Evolutionary conservation across 2,888 invertebrate genomes (phyloP).

Genomic region (Dryomyza anilis): DNA sequence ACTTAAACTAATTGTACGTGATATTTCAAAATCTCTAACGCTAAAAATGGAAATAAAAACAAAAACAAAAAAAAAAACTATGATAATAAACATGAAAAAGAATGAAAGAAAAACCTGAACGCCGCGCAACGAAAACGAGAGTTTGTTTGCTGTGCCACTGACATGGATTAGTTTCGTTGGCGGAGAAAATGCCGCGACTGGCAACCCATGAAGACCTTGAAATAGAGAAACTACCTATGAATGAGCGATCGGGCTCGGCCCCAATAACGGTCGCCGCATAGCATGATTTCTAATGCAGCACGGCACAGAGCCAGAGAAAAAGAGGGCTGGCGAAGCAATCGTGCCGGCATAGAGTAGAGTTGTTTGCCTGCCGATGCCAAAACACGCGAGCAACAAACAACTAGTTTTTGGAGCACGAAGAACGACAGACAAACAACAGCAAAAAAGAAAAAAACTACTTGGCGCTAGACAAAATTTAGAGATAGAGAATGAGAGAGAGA

Average conservation of each 20-base stretch:
- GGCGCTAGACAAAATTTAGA: not conserved
- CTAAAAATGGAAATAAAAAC: constrained; percentile 20
- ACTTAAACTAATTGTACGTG: no score
- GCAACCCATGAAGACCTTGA: constrained; percentile 22
- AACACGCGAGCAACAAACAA: constrained; percentile 3
- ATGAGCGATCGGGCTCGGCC: not conserved
- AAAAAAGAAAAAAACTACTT: not conserved
- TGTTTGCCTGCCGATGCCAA: no score
- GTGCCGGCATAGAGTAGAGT: no score
- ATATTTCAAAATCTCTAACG: not conserved
- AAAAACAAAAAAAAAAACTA: not conserved
- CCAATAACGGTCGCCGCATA: not conserved
- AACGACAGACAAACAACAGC: not conserved
- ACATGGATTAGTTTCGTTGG: constrained; percentile 51
- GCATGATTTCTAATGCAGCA: constrained; percentile 14
- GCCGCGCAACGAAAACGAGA: not conserved
- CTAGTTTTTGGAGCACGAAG: constrained; percentile 1
- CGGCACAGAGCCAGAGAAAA: not conserved
- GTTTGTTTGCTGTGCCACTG: constrained; percentile 42
- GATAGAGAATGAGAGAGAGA: constrained; percentile 4
- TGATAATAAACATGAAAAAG: constrained; percentile 4
- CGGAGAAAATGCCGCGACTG: constrained; percentile 14
- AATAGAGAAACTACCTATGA: constrained; percentile 20
- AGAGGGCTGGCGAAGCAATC: not conserved
- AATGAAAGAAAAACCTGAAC: not conserved